These are phyloP conservation scores for Cecropterus lyciades DNA, from an alignment of 1,140 invertebrate genomes.

Conservation along the genomic window DNA sequence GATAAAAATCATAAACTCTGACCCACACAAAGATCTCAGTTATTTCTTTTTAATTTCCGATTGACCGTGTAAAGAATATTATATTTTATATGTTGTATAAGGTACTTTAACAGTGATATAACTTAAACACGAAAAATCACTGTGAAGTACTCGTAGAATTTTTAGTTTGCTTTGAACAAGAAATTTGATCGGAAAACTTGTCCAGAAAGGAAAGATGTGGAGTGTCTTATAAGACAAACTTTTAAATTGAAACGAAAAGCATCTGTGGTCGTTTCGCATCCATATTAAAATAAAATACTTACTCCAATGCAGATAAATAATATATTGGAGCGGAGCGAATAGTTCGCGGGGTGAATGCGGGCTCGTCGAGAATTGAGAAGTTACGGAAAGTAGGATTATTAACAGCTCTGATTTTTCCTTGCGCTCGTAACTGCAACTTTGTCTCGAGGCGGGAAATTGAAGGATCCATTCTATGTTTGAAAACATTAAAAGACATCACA, in stretches of 20 bases:
- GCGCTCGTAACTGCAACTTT: conserved; percentile 36
- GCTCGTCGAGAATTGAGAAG: conserved; percentile 56
- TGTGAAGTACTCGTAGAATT: too few species aligned
- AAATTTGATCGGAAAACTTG: conserved; percentile 14
- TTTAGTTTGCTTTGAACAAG: neutral
- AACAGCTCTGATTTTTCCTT: conserved; percentile 44
- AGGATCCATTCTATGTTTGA: conserved; percentile 43
- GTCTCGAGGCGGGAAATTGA: conserved; percentile 45
- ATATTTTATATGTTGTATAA: too few species aligned
- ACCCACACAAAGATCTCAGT: too few species aligned
- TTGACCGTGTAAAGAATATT: too few species aligned
- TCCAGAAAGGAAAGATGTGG: neutral
- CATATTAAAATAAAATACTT: conserved; percentile 22
- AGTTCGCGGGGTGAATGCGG: conserved; percentile 42
- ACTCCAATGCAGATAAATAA: conserved; percentile 37
- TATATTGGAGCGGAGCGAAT: conserved; percentile 48
- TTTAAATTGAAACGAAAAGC: conserved; percentile 20
- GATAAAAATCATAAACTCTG: too few species aligned
- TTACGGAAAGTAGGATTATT: conserved; percentile 55
- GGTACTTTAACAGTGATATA: too few species aligned
- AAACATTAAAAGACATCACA: conserved; percentile 43
- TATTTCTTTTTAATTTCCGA: too few species aligned
- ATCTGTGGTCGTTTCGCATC: conserved; percentile 2
- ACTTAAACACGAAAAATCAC: too few species aligned
- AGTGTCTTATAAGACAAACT: conserved; percentile 15